A percentile compares a stretch with the other conserved stretches of the same genome.
Evolutionary conservation across 2,888 invertebrate genomes (phyloP).

Genomic region (Andrena bicolor): DNA sequence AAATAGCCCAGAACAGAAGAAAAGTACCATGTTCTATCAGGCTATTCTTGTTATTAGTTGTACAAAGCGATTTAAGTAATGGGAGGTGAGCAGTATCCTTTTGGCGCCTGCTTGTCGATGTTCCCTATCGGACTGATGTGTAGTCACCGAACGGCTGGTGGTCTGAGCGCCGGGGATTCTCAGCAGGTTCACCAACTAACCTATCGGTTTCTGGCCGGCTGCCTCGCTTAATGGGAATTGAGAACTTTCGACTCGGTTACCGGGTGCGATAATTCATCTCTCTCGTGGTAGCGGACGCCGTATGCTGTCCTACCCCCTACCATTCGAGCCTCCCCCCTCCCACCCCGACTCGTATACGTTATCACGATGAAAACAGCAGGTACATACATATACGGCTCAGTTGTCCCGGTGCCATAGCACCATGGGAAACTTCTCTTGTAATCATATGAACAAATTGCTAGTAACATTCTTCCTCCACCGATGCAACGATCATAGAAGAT

Average conservation of each 20-base stretch:
- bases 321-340: conserved; percentile 38
- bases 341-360: conserved; percentile 27
- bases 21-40: neutral
- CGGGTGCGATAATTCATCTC: conserved; percentile 80
- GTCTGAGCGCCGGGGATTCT: conserved; percentile 68
- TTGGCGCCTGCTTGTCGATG: conserved; percentile 63
- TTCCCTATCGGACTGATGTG: conserved; percentile 63
- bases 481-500: neutral
- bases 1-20: no score
- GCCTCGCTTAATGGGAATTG: conserved; percentile 83
- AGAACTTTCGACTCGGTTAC: conserved; percentile 81
- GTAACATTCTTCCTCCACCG: conserved; percentile 2
- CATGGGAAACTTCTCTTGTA: conserved; percentile 12
- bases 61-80: conserved; percentile 15
- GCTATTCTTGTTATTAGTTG: conserved; percentile 46
- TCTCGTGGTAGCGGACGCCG: conserved; percentile 61
- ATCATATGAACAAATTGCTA: conserved; percentile 23
- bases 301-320: conserved; percentile 58
- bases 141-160: conserved; percentile 65
- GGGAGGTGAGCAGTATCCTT: conserved; percentile 22
- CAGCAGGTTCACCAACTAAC: conserved; percentile 77
- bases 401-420: conserved; percentile 24
- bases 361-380: conserved; percentile 60
- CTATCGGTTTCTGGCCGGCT: conserved; percentile 82
- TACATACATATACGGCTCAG: conserved; percentile 24